phyloP scores from a whole-genome alignment of 2,888 invertebrate species.

The Leptinotarsa juncta region DNA sequence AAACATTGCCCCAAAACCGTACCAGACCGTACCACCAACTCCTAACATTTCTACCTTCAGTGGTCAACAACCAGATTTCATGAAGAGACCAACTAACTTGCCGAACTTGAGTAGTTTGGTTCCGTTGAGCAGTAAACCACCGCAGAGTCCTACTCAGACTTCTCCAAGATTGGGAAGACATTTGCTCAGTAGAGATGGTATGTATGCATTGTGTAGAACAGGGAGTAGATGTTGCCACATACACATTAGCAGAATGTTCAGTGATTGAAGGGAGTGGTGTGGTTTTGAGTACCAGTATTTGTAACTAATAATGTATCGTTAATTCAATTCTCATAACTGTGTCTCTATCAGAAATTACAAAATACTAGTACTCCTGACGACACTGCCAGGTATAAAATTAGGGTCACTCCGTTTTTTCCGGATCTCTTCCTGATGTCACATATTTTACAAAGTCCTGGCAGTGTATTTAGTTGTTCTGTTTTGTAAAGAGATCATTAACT shows the following conservation, averaged over 20 bases:
- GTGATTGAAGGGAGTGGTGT: background rate
- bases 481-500: background rate
- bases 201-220: background rate
- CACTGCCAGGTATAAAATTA: too few relatives aligned
- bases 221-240: background rate
- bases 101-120: conserved; percentile 54
- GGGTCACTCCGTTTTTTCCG: too few relatives aligned
- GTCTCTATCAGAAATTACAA: background rate
- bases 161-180: conserved; percentile 68
- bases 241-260: background rate
- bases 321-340: background rate
- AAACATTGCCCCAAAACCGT: conserved; percentile 54
- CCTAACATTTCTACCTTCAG: conserved; percentile 59
- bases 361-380: background rate
- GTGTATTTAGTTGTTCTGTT: background rate
- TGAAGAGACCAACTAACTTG: conserved; percentile 49
- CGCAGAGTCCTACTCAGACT: conserved; percentile 74
- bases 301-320: background rate
- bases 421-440: too few relatives aligned
- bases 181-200: conserved; percentile 37
- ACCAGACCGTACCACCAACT: conserved; percentile 67
- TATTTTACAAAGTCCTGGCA: background rate
- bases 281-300: conserved; percentile 10
- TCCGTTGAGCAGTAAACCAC: conserved; percentile 69
- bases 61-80: conserved; percentile 46